Conservation (phyloP, 2,113 vertebrate genomes). For the Macrotus californicus region DNA sequence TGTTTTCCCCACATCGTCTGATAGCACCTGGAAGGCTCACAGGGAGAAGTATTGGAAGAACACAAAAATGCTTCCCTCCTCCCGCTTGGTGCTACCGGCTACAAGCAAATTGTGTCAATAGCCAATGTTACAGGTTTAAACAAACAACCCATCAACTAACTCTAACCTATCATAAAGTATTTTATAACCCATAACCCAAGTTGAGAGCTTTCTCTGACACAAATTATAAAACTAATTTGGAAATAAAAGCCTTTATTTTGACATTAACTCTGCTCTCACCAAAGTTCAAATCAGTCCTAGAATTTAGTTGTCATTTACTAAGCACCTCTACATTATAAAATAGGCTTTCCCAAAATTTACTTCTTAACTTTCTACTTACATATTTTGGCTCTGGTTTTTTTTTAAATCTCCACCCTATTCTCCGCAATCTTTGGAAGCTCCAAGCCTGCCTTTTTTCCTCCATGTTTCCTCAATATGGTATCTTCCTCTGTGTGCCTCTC, state of each 20-base stretch:
- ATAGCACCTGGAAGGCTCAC: slow-evolving; percentile 2
- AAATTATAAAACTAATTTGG: neutral
- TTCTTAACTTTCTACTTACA: neutral
- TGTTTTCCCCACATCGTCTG: neutral
- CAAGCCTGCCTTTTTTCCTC: neutral
- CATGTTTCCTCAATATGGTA: neutral
- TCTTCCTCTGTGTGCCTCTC: neutral
- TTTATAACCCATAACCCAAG: neutral
- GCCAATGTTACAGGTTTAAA: slow-evolving; percentile 7
- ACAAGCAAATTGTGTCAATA: neutral
- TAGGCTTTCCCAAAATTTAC: neutral
- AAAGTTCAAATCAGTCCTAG: neutral
- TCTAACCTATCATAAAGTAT: neutral
- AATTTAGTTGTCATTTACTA: neutral
- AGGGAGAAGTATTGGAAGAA: slow-evolving; percentile 11
- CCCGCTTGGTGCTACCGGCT: neutral
- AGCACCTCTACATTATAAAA: neutral
- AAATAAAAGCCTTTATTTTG: slow-evolving; percentile 13
- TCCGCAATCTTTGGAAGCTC: neutral
- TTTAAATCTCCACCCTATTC: neutral
- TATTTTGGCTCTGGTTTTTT: neutral
- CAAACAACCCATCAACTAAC: neutral
- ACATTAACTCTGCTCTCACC: neutral
- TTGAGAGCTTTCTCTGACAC: neutral
- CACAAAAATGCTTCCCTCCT: slow-evolving; percentile 18